These are phyloP conservation scores for Nothocercus julius DNA, from an alignment of 2,113 vertebrate species.

Conservation along the genomic window DNA sequence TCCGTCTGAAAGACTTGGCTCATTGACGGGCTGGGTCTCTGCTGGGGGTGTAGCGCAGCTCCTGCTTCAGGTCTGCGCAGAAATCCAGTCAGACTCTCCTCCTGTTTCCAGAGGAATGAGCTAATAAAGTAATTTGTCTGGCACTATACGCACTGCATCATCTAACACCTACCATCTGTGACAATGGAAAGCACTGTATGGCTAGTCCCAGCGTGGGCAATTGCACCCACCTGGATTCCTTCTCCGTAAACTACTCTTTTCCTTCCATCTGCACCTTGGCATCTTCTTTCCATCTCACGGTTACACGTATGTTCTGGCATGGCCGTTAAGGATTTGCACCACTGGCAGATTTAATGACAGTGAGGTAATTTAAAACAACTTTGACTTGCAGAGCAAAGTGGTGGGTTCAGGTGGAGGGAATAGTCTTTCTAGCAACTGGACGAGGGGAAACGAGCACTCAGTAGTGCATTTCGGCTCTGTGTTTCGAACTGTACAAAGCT, in stretches of 20 bases:
- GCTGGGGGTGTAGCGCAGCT: not conserved
- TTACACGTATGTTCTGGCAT: conserved; percentile 16
- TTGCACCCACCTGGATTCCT: conserved; percentile 64
- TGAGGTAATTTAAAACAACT: conserved; percentile 60
- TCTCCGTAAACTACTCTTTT: conserved; percentile 22
- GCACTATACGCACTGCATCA: conserved; percentile 52
- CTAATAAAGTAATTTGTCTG: conserved; percentile 67
- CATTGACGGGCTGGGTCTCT: conserved; percentile 1
- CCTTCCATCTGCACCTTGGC: conserved; percentile 52
- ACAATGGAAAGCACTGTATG: conserved; percentile 58
- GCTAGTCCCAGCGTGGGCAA: conserved; percentile 37
- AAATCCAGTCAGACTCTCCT: conserved; percentile 63
- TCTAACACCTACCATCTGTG: conserved; percentile 67
- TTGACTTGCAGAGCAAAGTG: conserved; percentile 2
- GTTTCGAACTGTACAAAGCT: not conserved
- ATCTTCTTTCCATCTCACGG: conserved; percentile 54
- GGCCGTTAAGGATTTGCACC: conserved; percentile 5
- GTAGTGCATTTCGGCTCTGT: rapidly evolving
- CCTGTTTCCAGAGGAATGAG: conserved; percentile 50
- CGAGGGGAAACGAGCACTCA: not conserved
- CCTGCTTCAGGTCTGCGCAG: conserved; percentile 22
- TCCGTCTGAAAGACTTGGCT: not conserved
- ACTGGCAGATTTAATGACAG: conserved; percentile 37
- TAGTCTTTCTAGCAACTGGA: conserved; percentile 14
- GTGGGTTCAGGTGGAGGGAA: not conserved